phyloP scores from a whole-genome alignment of 2,797 vertebrate species.

The Antennarius maculatus region DNA sequence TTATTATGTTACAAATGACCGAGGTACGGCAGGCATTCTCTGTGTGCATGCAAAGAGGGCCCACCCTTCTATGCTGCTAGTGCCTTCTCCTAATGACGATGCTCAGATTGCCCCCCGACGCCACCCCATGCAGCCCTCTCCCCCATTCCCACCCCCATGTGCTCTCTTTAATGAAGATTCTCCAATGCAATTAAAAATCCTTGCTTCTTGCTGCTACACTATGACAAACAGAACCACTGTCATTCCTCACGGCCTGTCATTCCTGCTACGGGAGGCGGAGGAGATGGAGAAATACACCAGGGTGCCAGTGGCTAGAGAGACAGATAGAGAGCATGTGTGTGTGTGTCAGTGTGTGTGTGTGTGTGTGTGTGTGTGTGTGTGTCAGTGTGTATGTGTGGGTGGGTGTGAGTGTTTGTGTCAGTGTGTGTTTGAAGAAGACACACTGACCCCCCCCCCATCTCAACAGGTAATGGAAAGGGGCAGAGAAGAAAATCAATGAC shows the following conservation, averaged over 20 bases:
- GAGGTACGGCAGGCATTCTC: slow-evolving; percentile 97
- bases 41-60: slow-evolving; percentile 93
- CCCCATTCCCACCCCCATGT: slow-evolving; percentile 74
- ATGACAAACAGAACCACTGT: slow-evolving; percentile 84
- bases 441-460: slow-evolving; percentile 65
- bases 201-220: slow-evolving; percentile 88
- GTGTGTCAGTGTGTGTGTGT: slow-evolving; percentile 41
- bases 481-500: slow-evolving; percentile 79
- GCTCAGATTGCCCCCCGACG: slow-evolving; percentile 90
- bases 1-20: slow-evolving; percentile 99
- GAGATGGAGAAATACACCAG: slow-evolving; percentile 79
- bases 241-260: slow-evolving; percentile 80
- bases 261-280: slow-evolving; percentile 66
- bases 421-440: slow-evolving; percentile 48
- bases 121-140: slow-evolving; percentile 64
- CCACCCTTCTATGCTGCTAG: slow-evolving; percentile 80
- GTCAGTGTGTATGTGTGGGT: slow-evolving; percentile 44
- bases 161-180: slow-evolving; percentile 96
- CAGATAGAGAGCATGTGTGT: slow-evolving; percentile 64
- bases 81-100: slow-evolving; percentile 93
- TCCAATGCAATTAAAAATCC: slow-evolving; percentile 97
- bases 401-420: background rate
- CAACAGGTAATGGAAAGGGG: slow-evolving; percentile 82
- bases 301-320: slow-evolving; percentile 73
- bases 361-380: slow-evolving; percentile 49